Evolutionary conservation across 2,113 vertebrate species (phyloP).

Genomic region (Craseonycteris thonglongyai): DNA sequence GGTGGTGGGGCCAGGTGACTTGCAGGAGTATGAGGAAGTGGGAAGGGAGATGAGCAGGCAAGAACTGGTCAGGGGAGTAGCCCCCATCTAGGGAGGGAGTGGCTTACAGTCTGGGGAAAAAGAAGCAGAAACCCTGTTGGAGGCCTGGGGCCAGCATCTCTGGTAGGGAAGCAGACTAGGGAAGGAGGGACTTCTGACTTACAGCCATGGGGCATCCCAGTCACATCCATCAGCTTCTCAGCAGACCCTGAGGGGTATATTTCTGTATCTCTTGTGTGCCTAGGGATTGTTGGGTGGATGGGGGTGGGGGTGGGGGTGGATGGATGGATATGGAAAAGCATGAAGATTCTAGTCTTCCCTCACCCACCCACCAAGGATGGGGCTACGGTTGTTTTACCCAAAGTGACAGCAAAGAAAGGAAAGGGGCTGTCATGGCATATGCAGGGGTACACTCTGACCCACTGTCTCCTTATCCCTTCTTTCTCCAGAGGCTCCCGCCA

Average conservation of each 20-base stretch:
- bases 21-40: not conserved
- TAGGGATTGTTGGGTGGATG: not conserved
- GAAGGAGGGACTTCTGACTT: not conserved
- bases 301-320: not conserved
- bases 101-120: not conserved
- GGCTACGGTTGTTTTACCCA: not conserved
- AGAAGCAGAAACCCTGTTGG: not conserved
- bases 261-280: not conserved
- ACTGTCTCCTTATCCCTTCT: constrained; percentile 58
- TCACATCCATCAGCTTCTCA: not conserved
- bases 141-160: not conserved
- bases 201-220: not conserved
- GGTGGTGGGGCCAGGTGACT: not conserved
- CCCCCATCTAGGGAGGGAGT: not conserved
- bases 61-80: not conserved
- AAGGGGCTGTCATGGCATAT: not conserved
- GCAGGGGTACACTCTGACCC: constrained; percentile 20
- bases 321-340: not conserved
- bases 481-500: constrained; percentile 86
- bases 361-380: not conserved
- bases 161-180: not conserved
- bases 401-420: not conserved
- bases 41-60: not conserved
- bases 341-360: not conserved
- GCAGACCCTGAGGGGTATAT: not conserved